A percentile compares a stretch with the other conserved stretches of the same genome.
Evolutionary conservation across 1,140 invertebrate genomes (phyloP).

Genomic region (Drosophila pandora): DNA sequence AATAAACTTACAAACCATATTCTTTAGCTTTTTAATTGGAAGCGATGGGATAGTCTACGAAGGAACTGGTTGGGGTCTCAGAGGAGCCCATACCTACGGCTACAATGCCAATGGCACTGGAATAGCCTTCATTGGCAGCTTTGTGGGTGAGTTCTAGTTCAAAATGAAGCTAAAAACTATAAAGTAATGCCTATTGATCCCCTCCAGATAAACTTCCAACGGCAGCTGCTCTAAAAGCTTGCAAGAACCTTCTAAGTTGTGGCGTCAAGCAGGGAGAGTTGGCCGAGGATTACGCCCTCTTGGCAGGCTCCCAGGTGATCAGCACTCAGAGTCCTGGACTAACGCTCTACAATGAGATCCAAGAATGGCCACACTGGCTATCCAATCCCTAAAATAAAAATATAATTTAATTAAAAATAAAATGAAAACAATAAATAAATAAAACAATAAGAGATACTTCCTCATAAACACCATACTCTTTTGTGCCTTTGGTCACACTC

Average conservation of each 20-base stretch:
- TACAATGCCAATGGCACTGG: constrained; percentile 88
- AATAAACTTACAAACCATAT: not conserved
- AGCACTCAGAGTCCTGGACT: constrained; percentile 87
- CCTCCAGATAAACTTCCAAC: constrained; percentile 86
- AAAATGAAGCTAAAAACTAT: not conserved
- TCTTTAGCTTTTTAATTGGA: constrained; percentile 89
- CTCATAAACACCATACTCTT: not conserved
- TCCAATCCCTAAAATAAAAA: constrained; percentile 50
- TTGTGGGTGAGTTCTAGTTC: constrained; percentile 84
- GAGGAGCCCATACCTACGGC: constrained; percentile 88
- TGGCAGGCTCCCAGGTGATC: constrained; percentile 87
- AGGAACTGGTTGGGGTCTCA: constrained; percentile 89
- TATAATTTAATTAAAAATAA: not conserved
- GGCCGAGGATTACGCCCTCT: constrained; percentile 85
- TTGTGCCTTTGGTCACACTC: not conserved
- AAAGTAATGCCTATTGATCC: not conserved
- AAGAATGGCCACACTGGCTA: constrained; percentile 80
- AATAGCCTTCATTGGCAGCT: constrained; percentile 90
- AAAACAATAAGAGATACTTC: not conserved
- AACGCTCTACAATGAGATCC: constrained; percentile 86
- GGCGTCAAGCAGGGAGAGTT: constrained; percentile 86
- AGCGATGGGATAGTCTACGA: constrained; percentile 91
- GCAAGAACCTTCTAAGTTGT: constrained; percentile 86
- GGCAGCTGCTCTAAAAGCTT: constrained; percentile 85
- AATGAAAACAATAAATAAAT: not conserved